A percentile compares a stretch with the other conserved stretches of the same genome.
These are phyloP conservation scores for Chalcis sispes DNA, from an alignment of 2,888 invertebrate genomes.

Conservation along the genomic window DNA sequence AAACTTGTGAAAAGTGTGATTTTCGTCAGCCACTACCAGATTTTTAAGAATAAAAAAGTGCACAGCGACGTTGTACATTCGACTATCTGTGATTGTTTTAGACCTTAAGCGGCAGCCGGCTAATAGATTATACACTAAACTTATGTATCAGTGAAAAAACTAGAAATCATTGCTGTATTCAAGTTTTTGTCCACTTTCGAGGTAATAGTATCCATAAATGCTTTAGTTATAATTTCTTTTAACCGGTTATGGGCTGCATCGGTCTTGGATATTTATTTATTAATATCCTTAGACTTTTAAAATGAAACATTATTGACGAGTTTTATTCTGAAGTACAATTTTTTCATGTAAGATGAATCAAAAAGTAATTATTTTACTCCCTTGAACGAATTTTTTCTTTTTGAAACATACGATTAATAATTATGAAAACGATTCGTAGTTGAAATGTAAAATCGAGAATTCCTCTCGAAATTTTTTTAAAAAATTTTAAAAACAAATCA, in stretches of 20 bases:
- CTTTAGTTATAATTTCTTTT: slow-evolving; percentile 29
- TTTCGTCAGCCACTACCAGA: neutral
- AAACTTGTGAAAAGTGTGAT: slow-evolving; percentile 16
- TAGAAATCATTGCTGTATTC: slow-evolving; percentile 2
- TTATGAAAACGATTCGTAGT: too few species aligned
- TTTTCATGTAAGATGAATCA: too few species aligned
- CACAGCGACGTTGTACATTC: slow-evolving; percentile 8
- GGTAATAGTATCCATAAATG: too few species aligned
- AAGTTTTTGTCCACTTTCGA: slow-evolving; percentile 6
- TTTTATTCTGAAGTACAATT: too few species aligned
- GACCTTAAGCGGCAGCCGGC: slow-evolving; percentile 42
- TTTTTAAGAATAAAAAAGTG: neutral
- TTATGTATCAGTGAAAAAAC: neutral
- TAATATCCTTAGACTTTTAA: slow-evolving; percentile 24
- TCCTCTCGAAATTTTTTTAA: neutral
- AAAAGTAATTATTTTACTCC: too few species aligned
- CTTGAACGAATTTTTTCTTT: too few species aligned
- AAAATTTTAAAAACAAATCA: slow-evolving; percentile 16
- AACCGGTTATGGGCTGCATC: slow-evolving; percentile 50
- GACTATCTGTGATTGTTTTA: slow-evolving; percentile 36
- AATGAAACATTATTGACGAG: too few species aligned
- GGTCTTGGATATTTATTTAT: neutral
- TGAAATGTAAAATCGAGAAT: too few species aligned
- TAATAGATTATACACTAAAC: too few species aligned
- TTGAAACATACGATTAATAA: too few species aligned